Evolutionary conservation across 2,113 vertebrate species (phyloP), one percentile per base, ranked within the genome.

Genomic region (Chionomys nivalis): DNA sequence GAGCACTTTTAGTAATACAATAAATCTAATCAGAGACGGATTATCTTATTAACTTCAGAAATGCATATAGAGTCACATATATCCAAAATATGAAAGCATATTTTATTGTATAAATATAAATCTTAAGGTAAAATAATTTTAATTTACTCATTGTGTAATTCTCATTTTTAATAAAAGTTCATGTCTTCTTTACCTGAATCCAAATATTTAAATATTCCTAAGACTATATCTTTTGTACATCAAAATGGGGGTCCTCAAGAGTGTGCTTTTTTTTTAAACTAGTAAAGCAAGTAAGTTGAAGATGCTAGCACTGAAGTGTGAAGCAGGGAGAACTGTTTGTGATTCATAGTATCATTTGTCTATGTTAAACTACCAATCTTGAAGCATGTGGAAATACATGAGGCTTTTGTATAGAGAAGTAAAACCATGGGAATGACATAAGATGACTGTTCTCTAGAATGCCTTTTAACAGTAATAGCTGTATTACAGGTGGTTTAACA

Each of bases 391-490:
- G 90, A 94, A 96, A 97, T 39, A 1, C 24, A 83, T 70, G 90
- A 61, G 42, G 19, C 55, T 93, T 76, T 95, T 28, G 9, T 93
- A 95, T 95, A 73, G 12, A 93, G 93, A 96, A 93, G 79, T 78
- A 97, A 98, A 98, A 82, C 3, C 58, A 85, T 81, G 88, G 87
- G 82, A 55, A 97, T 83, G 97, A 70, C 82, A 95, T 96, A 97
- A 97, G 55, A 87, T 94, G 98, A 97, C 55, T 97, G n/a, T 0
- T 97, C 91, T 92, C 95, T 75, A 87, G 68, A 96, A 94, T 96
- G 96, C 96, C 94, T 97, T 96, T 97, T 97, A 96, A 97, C 92
- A 95, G 89, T n/a, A 93, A 12, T 94, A 95, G 97, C 68, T 93
- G 16, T 96, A 52, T 96, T 95, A 97, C 79, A 21, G 39, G 19